These are phyloP conservation scores for Triplophysa yarkandensis DNA, from an alignment of 2,797 vertebrate genomes.

Conservation along the genomic window DNA sequence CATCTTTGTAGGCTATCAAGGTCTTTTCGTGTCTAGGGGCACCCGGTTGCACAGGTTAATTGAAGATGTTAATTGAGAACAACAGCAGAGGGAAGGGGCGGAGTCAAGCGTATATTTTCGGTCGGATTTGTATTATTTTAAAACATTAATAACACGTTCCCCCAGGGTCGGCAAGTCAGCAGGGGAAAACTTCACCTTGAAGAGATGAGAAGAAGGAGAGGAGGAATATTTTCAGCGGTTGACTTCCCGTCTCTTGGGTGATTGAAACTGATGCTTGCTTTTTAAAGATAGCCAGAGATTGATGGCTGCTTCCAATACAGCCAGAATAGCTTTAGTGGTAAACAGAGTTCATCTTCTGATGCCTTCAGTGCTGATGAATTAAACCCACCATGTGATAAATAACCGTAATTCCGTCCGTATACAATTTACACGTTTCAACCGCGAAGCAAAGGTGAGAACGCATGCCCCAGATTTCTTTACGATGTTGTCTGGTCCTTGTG, in stretches of 20 bases:
- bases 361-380: conserved; percentile 78
- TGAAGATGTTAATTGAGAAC: conserved; percentile 80
- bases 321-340: conserved; percentile 76
- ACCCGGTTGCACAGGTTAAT: conserved; percentile 78
- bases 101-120: conserved; percentile 73
- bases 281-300: conserved; percentile 79
- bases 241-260: conserved; percentile 72
- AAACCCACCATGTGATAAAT: conserved; percentile 75
- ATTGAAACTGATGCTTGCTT: conserved; percentile 78
- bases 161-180: conserved; percentile 51
- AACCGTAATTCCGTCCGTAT: conserved; percentile 67
- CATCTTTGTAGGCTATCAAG: conserved; percentile 50
- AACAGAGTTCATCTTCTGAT: conserved; percentile 82
- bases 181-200: conserved; percentile 77
- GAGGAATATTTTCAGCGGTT: conserved; percentile 64
- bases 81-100: conserved; percentile 74
- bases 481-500: not conserved
- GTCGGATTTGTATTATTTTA: conserved; percentile 76
- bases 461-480: not conserved
- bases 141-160: conserved; percentile 76
- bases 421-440: conserved; percentile 53
- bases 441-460: conserved; percentile 20
- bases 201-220: conserved; percentile 49
- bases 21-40: conserved; percentile 63
- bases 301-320: conserved; percentile 77